Evolutionary conservation across 1,140 invertebrate species (phyloP), one percentile per base, ranked within the genome.

Genomic region (Halotydeus destructor): DNA sequence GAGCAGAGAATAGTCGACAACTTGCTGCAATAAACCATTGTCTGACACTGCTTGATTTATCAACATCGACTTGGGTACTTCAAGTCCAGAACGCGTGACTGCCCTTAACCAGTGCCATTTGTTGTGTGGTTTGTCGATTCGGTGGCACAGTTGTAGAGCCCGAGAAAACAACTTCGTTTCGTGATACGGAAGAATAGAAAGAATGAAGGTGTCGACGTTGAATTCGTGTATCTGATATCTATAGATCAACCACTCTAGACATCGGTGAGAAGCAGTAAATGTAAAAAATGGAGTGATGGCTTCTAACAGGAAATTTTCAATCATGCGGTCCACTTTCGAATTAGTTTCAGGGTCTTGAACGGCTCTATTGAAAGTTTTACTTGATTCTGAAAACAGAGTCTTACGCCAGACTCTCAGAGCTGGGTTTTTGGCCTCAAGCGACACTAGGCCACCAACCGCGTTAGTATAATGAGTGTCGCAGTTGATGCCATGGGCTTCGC

Each of bases 181-280:
- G 60, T 91, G 82, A 56, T 88, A 93, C 0, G 89, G 86, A 31
- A 96, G 55, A 39, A 83, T 75, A 30, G 80, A 62, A 45, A 73
- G 64, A 45, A 96, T 61, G 26, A 89, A 69, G 1, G 75, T 70
- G 55, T 79, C 72, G 41, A 70, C 69, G 55, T 93, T 93, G 55
- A 76, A 93, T 37, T 78, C 64, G 53, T 94, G 79, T 46, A 94
- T 76, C 35, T 76, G 71, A 58, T 57, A 70, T 65, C 66, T 65
- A 46, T 78, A 69, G 35, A 93, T 71, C 2, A 96, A 63, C 88
- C 86, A 94, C 68, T 94, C 89, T 21, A 94, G 57, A 18, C 79
- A 73, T 67, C 89, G 81, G 43, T 89, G 80, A 8, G 83, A 69
- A 11, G 77, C 70, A 54, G 75, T 76, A 0, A 86, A 57, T 26